Percentiles rank a stretch among this genome's conserved stretches.
These are phyloP conservation scores for Goniozus legneri DNA, from an alignment of 1,140 invertebrate species.

Conservation along the genomic window DNA sequence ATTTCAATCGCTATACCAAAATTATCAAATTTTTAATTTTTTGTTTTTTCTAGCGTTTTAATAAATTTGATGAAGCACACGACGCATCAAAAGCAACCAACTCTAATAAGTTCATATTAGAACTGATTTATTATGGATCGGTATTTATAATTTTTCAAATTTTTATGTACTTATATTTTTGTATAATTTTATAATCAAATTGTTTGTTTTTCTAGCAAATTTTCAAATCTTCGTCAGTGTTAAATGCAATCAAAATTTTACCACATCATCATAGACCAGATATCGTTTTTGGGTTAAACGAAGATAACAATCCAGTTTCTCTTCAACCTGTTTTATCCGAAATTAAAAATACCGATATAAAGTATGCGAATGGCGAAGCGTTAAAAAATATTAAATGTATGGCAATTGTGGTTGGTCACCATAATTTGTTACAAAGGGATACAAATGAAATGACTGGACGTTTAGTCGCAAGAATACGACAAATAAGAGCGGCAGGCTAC, in stretches of 20 bases:
- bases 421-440: constrained; percentile 46
- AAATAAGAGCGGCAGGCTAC: constrained; percentile 59
- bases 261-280: constrained; percentile 58
- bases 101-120: not conserved
- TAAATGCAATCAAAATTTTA: constrained; percentile 53
- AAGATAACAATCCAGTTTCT: constrained; percentile 36
- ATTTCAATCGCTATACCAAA: no score
- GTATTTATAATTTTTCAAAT: not conserved
- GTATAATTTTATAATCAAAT: no score
- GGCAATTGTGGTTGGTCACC: constrained; percentile 46
- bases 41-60: no score
- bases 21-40: no score
- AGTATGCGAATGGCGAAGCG: constrained; percentile 39
- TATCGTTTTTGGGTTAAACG: constrained; percentile 56
- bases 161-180: no score
- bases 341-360: constrained; percentile 41
- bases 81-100: not conserved
- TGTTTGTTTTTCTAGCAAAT: constrained; percentile 21
- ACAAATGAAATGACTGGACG: constrained; percentile 42
- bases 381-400: constrained; percentile 47
- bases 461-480: constrained; percentile 53
- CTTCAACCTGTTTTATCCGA: constrained; percentile 29
- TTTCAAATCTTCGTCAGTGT: constrained; percentile 7
- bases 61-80: not conserved
- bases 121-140: constrained; percentile 1